Evolutionary conservation across 23 tunicate genomes (phyloP).

Genomic region (Ciona savignyi): DNA sequence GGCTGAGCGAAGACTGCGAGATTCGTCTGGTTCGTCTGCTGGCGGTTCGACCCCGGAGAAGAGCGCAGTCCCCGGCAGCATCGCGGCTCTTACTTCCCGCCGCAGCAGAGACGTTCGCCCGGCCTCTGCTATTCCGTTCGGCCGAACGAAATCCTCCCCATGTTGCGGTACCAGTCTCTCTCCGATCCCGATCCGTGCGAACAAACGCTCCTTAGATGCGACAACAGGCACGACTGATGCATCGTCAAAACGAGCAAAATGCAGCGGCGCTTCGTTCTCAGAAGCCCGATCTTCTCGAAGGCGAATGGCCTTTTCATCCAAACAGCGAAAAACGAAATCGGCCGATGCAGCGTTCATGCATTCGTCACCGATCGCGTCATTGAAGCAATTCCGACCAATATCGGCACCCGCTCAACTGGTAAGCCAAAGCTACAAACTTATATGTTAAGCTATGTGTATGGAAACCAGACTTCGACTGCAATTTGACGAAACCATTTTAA

Average conservation of each 20-base stretch:
- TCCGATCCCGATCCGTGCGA: slow-evolving; percentile 35
- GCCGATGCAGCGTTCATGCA: slow-evolving; percentile 52
- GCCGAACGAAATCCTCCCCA: slow-evolving; percentile 22
- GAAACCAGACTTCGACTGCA: background rate
- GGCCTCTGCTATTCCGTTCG: slow-evolving; percentile 28
- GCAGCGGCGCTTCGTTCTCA: slow-evolving; percentile 29
- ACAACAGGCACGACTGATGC: slow-evolving; percentile 13
- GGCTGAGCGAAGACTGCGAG: slow-evolving; percentile 34
- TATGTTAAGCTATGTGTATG: no score
- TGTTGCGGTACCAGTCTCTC: slow-evolving; percentile 4
- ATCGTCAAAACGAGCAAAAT: slow-evolving; percentile 43
- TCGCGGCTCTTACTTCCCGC: slow-evolving; percentile 44
- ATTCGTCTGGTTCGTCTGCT: slow-evolving; percentile 13
- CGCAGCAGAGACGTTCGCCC: slow-evolving; percentile 15
- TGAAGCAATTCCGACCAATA: slow-evolving; percentile 46
- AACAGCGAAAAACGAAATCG: slow-evolving; percentile 66
- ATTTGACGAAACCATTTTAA: background rate
- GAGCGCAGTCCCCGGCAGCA: slow-evolving; percentile 59
- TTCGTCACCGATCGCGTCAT: slow-evolving; percentile 23
- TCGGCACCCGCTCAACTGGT: slow-evolving; percentile 79
- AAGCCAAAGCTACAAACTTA: slow-evolving; percentile 1
- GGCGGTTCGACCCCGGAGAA: slow-evolving; percentile 46
- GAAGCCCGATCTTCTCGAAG: slow-evolving; percentile 23
- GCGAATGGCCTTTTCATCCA: slow-evolving; percentile 36
- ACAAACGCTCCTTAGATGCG: slow-evolving; percentile 66